These are phyloP conservation scores for Erethizon dorsatum DNA, from an alignment of 2,797 vertebrate species.

Conservation along the genomic window DNA sequence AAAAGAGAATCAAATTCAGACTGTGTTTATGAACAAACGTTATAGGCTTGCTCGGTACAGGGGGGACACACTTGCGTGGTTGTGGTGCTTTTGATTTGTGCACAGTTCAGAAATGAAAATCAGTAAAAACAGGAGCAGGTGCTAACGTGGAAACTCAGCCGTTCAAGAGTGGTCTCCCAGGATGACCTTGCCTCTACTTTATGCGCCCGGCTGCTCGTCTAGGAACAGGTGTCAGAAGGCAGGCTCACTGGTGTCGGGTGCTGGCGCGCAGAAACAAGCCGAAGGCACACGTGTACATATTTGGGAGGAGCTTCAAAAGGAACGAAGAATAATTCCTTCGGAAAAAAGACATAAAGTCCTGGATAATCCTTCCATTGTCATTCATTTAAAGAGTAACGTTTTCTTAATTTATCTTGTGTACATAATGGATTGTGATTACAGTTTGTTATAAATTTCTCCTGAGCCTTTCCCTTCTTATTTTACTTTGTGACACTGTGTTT, in stretches of 20 bases:
- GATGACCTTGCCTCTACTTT: constrained; percentile 68
- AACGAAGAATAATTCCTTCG: not conserved
- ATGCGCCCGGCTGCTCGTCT: constrained; percentile 57
- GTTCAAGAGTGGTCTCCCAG: constrained; percentile 79
- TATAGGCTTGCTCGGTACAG: constrained; percentile 76
- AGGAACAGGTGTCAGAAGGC: constrained; percentile 62
- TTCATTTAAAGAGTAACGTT: not conserved
- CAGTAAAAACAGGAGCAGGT: constrained; percentile 38
- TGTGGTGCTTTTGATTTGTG: constrained; percentile 58
- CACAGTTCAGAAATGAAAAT: constrained; percentile 63
- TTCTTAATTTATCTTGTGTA: not conserved
- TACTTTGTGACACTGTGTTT: not conserved
- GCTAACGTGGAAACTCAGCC: constrained; percentile 77
- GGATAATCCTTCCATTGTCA: not conserved
- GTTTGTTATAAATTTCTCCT: not conserved
- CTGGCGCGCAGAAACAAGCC: not conserved
- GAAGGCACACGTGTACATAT: too few species aligned
- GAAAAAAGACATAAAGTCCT: constrained; percentile 12
- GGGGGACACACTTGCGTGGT: constrained; percentile 59
- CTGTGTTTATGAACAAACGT: constrained; percentile 79
- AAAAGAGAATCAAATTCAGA: constrained; percentile 78
- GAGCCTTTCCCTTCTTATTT: not conserved
- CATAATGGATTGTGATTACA: not conserved
- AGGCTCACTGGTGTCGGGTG: constrained; percentile 57
- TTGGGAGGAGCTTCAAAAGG: not conserved